A percentile compares a stretch with the other conserved stretches of the same genome.
phyloP scores from a whole-genome alignment of 1,140 invertebrate genomes.

The Cydia amplana region DNA sequence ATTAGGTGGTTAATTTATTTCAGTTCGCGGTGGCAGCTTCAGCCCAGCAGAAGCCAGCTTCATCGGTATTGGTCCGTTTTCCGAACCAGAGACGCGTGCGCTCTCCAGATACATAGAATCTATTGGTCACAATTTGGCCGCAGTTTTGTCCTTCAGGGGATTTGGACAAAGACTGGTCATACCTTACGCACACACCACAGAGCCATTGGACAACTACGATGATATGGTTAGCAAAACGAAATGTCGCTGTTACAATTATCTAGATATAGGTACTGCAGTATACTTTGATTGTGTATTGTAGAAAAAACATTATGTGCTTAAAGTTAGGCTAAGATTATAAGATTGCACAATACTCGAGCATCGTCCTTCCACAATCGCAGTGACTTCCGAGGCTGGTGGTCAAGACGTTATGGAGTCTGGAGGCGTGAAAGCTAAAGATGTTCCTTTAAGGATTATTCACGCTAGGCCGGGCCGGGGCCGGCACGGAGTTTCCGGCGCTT shows the following conservation, averaged over 20 bases:
- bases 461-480: too few species aligned
- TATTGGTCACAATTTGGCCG: conserved; percentile 57
- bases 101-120: conserved; percentile 69
- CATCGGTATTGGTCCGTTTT: conserved; percentile 81
- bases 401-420: too few species aligned
- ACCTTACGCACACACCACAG: conserved; percentile 67
- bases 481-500: too few species aligned
- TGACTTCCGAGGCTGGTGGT: too few species aligned
- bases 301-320: too few species aligned
- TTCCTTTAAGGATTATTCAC: too few species aligned
- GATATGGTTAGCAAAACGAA: conserved; percentile 58
- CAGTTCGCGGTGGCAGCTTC: conserved; percentile 64
- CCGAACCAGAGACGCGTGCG: conserved; percentile 81
- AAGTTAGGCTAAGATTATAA: too few species aligned
- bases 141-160: conserved; percentile 74
- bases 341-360: too few species aligned
- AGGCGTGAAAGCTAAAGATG: too few species aligned
- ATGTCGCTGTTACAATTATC: conserved; percentile 34
- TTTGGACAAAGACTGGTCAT: conserved; percentile 77
- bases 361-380: too few species aligned
- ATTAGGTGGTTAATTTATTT: conserved; percentile 37
- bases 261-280: too few species aligned
- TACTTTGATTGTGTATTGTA: too few species aligned
- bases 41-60: conserved; percentile 47
- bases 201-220: conserved; percentile 77